Evolutionary conservation across 2,797 vertebrate species (phyloP), one percentile per base, ranked within the genome.

Genomic region (Thunnus albacares): DNA sequence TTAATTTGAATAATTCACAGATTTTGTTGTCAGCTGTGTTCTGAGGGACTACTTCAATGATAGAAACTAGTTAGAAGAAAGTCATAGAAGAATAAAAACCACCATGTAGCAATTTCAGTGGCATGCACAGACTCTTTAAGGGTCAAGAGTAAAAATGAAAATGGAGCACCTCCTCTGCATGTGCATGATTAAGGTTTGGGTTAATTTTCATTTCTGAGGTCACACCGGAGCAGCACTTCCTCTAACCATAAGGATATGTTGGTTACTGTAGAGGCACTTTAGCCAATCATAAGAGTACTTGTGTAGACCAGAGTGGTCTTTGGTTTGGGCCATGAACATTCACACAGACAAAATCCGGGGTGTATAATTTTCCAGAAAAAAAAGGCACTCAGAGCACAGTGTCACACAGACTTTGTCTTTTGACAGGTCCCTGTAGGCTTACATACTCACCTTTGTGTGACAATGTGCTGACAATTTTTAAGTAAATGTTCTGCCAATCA

Each of bases 281-380:
- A 43, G n/a, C 15, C 10, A 4, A 69, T 17, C 38, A n/a, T 15
- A 70, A 6, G 67, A n/a, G 18, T 15, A 17, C 13, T 30, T 0
- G 3, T 9, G 33, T 30, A 30, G 28, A 30, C 28, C 33, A 35
- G 33, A 35, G 6, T 35, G 17, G 17, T 28, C 47, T 24, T 26
- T 56, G 20, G 18, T 15, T 59, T 66, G 28, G 12, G 51, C 41
- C 1, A 28, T 11, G 35, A 60, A 68, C 45, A 33, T 10, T n/a
- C 12, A 73, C 60, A 55, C 47, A 55, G 47, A 45, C 67, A 20
- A 71, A 53, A 61, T 67, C 30, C 14, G 38, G 35, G 6, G n/a
- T 49, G 3, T 67, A 55, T 17, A 20, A 60, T 72, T 52, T 79
- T 38, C 10, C 13, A 52, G 20, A 55, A 28, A 60, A n/a, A 73